Evolutionary conservation across 2,888 invertebrate species (phyloP).

Genomic region (Eupithecia vulgata): DNA sequence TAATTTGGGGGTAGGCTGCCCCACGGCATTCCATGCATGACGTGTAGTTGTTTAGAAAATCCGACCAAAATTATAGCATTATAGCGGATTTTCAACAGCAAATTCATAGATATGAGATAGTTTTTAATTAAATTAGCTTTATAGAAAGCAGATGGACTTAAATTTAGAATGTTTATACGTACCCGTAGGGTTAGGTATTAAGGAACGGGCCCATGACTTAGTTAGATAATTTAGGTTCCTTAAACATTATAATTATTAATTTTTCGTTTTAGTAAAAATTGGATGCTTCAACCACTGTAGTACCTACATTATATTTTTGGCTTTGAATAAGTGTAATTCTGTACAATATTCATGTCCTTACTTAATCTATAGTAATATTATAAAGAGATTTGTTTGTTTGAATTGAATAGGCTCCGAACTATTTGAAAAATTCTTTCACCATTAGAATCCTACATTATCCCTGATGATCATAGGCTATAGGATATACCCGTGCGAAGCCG

Average conservation of each 20-base stretch:
- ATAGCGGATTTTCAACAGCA: slow-evolving; percentile 50
- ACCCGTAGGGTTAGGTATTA: slow-evolving; percentile 67
- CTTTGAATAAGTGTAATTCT: not conserved
- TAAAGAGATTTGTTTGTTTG: too few species aligned
- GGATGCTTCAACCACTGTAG: slow-evolving; percentile 15
- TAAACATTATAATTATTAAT: slow-evolving; percentile 52
- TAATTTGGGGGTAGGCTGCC: slow-evolving; percentile 31
- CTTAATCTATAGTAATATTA: too few species aligned
- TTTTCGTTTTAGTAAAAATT: slow-evolving; percentile 30
- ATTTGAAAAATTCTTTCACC: too few species aligned
- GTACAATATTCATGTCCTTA: not conserved
- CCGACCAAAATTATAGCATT: slow-evolving; percentile 49
- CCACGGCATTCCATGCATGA: slow-evolving; percentile 37
- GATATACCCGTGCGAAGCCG: too few species aligned
- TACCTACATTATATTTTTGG: not conserved
- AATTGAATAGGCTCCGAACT: too few species aligned
- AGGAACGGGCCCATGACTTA: slow-evolving; percentile 83
- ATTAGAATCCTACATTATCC: too few species aligned
- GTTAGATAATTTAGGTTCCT: slow-evolving; percentile 75
- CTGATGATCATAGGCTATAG: too few species aligned
- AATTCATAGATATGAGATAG: slow-evolving; percentile 62
- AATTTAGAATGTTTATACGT: slow-evolving; percentile 74
- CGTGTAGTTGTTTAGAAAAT: slow-evolving; percentile 38
- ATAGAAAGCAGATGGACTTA: slow-evolving; percentile 68
- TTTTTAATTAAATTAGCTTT: slow-evolving; percentile 77